phyloP scores from a whole-genome alignment of 2,888 invertebrate genomes.

The Onchidella celtica region DNA sequence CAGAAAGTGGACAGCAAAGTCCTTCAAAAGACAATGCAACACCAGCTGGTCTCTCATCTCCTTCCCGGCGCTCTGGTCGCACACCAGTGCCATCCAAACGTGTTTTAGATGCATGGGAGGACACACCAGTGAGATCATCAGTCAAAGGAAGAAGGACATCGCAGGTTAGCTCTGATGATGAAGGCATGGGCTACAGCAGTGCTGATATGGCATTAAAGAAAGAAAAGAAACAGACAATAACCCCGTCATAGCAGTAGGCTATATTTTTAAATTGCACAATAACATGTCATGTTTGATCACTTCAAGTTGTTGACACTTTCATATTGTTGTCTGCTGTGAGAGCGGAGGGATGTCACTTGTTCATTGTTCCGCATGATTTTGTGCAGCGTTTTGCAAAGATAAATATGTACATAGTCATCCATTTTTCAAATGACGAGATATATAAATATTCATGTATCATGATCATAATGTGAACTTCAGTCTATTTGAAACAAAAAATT shows the following conservation, averaged over 20 bases:
- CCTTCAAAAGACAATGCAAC: background rate
- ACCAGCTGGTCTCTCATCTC: constrained; percentile 11
- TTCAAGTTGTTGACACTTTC: no score
- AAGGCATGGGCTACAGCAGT: constrained; percentile 13
- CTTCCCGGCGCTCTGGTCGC: constrained; percentile 30
- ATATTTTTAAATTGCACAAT: background rate
- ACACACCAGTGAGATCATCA: background rate
- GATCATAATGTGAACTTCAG: no score
- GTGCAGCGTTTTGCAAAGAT: no score
- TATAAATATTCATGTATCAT: no score
- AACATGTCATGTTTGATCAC: background rate
- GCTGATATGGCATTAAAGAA: constrained; percentile 10
- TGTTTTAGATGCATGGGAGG: constrained; percentile 26
- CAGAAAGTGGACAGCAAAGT: background rate
- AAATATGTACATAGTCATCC: no score
- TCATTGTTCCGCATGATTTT: no score
- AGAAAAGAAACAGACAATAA: constrained; percentile 11
- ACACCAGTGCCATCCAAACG: constrained; percentile 38
- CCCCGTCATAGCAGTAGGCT: constrained; percentile 30
- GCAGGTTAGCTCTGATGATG: constrained; percentile 25
- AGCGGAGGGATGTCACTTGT: no score
- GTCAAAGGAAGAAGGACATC: constrained; percentile 22
- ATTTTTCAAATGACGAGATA: no score
- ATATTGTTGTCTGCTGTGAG: no score
- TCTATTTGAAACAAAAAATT: no score